Evolutionary conservation across 2,113 vertebrate species (phyloP).

Genomic region (Myiozetetes cayanensis): DNA sequence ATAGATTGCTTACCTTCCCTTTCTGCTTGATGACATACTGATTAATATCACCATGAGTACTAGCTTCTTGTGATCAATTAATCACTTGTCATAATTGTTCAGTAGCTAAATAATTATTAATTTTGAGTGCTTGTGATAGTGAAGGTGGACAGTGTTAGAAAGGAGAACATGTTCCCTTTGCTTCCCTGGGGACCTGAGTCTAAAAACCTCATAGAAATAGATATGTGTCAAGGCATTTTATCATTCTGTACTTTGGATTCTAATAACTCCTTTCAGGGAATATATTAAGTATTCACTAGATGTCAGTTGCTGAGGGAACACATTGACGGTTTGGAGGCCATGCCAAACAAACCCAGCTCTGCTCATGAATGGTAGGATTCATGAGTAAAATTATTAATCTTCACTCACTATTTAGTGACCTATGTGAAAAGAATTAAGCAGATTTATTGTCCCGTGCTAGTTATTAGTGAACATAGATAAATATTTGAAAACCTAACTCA

Average conservation of each 20-base stretch:
- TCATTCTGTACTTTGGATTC: not conserved
- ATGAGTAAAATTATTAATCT: not conserved
- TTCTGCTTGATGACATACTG: conserved; percentile 63
- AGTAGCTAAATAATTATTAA: conserved; percentile 76
- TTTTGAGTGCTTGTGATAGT: conserved; percentile 37
- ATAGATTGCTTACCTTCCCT: conserved; percentile 66
- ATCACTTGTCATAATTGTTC: conserved; percentile 75
- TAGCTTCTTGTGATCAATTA: conserved; percentile 70
- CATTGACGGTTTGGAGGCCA: not conserved
- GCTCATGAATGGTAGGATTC: not conserved
- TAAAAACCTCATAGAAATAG: conserved; percentile 7
- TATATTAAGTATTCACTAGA: not conserved
- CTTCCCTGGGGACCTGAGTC: not conserved
- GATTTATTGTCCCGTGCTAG: not conserved
- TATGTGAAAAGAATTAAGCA: not conserved
- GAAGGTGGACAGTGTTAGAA: conserved; percentile 58
- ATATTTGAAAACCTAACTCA: not conserved
- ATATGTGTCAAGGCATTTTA: not conserved
- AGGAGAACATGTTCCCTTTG: conserved; percentile 34
- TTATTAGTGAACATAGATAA: not conserved
- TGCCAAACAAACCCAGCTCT: not conserved
- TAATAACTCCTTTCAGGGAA: not conserved
- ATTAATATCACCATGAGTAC: conserved; percentile 70
- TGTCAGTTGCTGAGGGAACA: not conserved
- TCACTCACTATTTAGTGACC: not conserved